These are phyloP conservation scores for Cliona cf. orientalis DNA, from an alignment of 37 sponge, comb jelly and placozoan genomes.

Conservation along the genomic window DNA sequence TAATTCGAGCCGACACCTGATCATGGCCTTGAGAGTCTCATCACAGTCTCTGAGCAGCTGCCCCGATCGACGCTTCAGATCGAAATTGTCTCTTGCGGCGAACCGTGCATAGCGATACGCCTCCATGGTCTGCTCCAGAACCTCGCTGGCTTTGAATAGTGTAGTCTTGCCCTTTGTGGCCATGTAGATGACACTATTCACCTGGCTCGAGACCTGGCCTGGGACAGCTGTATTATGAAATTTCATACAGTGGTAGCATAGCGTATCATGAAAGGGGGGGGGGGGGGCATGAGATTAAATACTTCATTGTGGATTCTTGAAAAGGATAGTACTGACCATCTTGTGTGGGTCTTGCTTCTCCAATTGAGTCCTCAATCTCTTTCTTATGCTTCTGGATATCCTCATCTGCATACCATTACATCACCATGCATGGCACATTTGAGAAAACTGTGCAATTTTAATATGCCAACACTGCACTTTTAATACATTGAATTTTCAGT, in stretches of 20 bases:
- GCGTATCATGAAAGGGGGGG: no score
- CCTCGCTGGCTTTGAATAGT: conserved; percentile 29
- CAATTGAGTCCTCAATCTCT: conserved; percentile 6
- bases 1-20: neutral
- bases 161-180: conserved; percentile 48
- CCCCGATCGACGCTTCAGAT: conserved; percentile 1
- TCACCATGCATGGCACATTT: no score
- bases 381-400: conserved; percentile 22
- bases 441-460: no score
- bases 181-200: conserved; percentile 10
- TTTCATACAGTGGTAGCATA: no score
- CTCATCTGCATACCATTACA: conserved; percentile 32
- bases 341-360: neutral
- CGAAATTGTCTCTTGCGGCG: conserved; percentile 8
- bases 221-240: conserved; percentile 40
- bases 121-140: conserved; percentile 27
- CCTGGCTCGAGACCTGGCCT: conserved; percentile 2
- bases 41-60: conserved; percentile 17
- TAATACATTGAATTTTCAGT: no score
- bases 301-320: no score
- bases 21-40: conserved; percentile 14
- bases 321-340: no score
- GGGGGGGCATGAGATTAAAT: no score
- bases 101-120: conserved; percentile 44
- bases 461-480: no score